Conservation (phyloP, 2,888 invertebrate genomes). For the Phalera bucephala region DNA sequence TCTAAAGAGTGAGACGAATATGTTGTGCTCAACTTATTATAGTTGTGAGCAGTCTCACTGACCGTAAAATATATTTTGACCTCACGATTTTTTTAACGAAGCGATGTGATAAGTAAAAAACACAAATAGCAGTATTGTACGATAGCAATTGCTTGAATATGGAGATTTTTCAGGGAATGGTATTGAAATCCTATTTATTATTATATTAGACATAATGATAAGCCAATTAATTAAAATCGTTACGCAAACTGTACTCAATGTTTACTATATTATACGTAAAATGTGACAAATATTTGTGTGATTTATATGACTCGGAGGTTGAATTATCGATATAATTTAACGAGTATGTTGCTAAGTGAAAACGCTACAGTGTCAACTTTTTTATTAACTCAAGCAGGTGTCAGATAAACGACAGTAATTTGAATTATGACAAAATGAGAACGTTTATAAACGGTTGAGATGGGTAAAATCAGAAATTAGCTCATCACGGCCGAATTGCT, state of each 20-base stretch:
- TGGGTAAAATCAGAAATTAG: too few relatives aligned
- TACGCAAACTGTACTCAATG: constrained; percentile 8
- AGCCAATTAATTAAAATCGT: constrained; percentile 1
- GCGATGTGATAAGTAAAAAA: constrained; percentile 12
- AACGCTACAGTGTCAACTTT: too few relatives aligned
- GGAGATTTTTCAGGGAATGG: not conserved
- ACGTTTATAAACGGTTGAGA: too few relatives aligned
- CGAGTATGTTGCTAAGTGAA: too few relatives aligned
- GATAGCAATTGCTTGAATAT: constrained; percentile 7
- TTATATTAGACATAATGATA: too few relatives aligned
- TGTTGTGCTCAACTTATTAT: constrained; percentile 1
- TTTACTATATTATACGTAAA: constrained; percentile 6
- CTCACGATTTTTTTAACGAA: constrained; percentile 6
- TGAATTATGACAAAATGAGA: too few relatives aligned
- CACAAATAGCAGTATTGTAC: constrained; percentile 1
- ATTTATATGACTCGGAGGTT: too few relatives aligned
- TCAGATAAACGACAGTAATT: too few relatives aligned
- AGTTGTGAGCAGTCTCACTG: not conserved
- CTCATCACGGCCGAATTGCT: too few relatives aligned
- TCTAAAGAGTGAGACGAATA: not conserved
- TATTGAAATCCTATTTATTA: constrained; percentile 10
- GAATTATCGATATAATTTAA: too few relatives aligned
- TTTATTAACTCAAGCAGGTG: too few relatives aligned
- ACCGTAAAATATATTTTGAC: constrained; percentile 2
- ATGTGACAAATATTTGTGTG: too few relatives aligned